A percentile compares a stretch with the other conserved stretches of the same genome.
Evolutionary conservation across 1,140 invertebrate species (phyloP).

Genomic region (Sycophila sp.): DNA sequence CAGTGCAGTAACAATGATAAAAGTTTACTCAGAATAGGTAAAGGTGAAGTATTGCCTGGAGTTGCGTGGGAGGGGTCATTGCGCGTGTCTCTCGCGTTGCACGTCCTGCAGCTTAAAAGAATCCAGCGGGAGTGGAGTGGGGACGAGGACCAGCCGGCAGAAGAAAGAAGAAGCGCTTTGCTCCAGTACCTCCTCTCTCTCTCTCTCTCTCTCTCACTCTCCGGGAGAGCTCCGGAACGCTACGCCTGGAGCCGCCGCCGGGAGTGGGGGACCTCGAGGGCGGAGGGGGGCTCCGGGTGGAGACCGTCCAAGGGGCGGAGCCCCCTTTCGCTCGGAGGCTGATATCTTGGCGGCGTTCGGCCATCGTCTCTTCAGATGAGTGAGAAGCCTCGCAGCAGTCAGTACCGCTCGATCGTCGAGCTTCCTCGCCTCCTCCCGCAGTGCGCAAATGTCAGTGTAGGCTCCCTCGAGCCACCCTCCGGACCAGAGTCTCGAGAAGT

Average conservation of each 20-base stretch:
- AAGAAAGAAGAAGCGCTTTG: neutral
- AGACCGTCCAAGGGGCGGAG: neutral
- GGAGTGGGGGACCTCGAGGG: neutral
- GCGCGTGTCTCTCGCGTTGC: too few species aligned
- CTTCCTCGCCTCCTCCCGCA: neutral
- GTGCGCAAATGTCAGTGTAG: neutral
- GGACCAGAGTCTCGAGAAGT: neutral
- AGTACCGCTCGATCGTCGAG: neutral
- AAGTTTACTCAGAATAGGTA: too few species aligned
- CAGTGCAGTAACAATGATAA: too few species aligned
- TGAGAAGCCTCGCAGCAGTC: neutral
- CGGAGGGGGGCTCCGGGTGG: neutral
- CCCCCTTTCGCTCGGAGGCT: neutral
- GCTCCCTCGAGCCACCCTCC: neutral
- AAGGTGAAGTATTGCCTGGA: too few species aligned
- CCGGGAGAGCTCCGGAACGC: neutral
- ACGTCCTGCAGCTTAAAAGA: neutral
- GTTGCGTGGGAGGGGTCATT: slow-evolving; percentile 4
- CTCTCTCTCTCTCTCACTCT: neutral
- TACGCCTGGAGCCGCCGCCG: neutral
- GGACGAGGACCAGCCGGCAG: too few species aligned
- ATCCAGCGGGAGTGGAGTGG: too few species aligned
- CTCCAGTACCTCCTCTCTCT: neutral
- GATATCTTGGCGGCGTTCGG: neutral
- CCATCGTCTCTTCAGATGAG: neutral